Conservation (phyloP, 2,797 vertebrate species). For the Helicolenus hilgendorfi region DNA sequence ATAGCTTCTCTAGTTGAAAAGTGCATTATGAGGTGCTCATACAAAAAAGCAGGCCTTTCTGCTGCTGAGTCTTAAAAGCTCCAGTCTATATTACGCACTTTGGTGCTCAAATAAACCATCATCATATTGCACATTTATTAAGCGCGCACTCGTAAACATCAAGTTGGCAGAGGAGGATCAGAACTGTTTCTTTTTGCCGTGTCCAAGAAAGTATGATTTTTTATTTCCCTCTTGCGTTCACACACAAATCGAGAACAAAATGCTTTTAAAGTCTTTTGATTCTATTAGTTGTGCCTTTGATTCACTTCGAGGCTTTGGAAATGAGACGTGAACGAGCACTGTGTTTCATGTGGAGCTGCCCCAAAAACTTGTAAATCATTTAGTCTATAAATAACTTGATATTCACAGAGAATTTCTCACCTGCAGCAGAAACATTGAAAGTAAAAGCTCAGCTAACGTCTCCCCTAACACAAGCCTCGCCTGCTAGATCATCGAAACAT, state of each 20-base stretch:
- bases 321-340: slow-evolving; percentile 24
- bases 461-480: slow-evolving; percentile 15
- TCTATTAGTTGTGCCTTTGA: slow-evolving; percentile 46
- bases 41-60: slow-evolving; percentile 15
- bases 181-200: slow-evolving; percentile 38
- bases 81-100: background rate
- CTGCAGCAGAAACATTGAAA: slow-evolving; percentile 53
- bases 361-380: slow-evolving; percentile 49
- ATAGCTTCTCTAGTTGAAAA: background rate
- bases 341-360: slow-evolving; percentile 12
- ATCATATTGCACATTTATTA: slow-evolving; percentile 32
- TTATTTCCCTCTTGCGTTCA: slow-evolving; percentile 6
- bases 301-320: slow-evolving; percentile 29
- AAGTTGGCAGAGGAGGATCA: slow-evolving; percentile 19
- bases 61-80: background rate
- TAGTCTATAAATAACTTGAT: slow-evolving; percentile 60
- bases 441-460: background rate
- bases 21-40: background rate
- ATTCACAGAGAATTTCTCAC: slow-evolving; percentile 47
- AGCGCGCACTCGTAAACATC: slow-evolving; percentile 30
- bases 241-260: slow-evolving; percentile 18
- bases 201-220: slow-evolving; percentile 45
- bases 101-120: slow-evolving; percentile 32
- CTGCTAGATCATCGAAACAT: slow-evolving; percentile 43
- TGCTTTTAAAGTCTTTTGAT: slow-evolving; percentile 10